These are phyloP conservation scores for Dysidea cf. avara DNA, from an alignment of 37 sponge, comb jelly and placozoan genomes.

Conservation along the genomic window DNA sequence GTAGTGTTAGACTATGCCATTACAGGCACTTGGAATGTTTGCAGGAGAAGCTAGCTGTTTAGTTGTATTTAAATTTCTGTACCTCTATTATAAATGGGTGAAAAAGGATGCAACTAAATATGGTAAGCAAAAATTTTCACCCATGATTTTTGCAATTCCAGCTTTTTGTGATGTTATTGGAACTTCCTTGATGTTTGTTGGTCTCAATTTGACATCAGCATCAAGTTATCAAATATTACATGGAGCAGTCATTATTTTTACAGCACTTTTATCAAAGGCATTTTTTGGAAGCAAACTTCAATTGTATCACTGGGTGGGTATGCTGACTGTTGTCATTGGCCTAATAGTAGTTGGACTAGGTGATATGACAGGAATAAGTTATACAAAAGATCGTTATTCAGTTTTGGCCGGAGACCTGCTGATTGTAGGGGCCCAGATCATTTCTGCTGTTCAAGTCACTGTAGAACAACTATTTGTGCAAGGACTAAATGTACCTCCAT, in stretches of 20 bases:
- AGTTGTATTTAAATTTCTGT: constrained; percentile 77
- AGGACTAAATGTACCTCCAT: constrained; percentile 82
- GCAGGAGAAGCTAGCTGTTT: constrained; percentile 89
- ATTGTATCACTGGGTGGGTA: constrained; percentile 80
- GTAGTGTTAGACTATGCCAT: too few relatives aligned
- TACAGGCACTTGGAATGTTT: constrained; percentile 93
- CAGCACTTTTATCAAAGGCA: constrained; percentile 90
- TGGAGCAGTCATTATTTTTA: constrained; percentile 96
- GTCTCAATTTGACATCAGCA: constrained; percentile 92
- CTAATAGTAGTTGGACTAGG: constrained; percentile 82
- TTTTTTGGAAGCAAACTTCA: constrained; percentile 74
- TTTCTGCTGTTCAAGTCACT: constrained; percentile 82
- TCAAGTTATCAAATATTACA: constrained; percentile 94
- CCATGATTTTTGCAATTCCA: constrained; percentile 86
- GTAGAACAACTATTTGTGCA: constrained; percentile 88
- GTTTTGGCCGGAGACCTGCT: constrained; percentile 87
- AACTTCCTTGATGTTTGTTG: constrained; percentile 92
- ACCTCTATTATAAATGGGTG: constrained; percentile 18
- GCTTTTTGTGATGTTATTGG: constrained; percentile 88
- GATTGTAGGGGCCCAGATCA: constrained; percentile 90
- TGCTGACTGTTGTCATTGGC: constrained; percentile 88
- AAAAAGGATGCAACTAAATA: constrained; percentile 48
- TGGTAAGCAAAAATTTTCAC: constrained; percentile 84
- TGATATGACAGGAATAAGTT: constrained; percentile 41
- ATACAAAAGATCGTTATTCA: neutral